Evolutionary conservation across 2,113 vertebrate genomes (phyloP), one percentile per base, ranked within the genome.

Genomic region (Erpornis zantholeuca): DNA sequence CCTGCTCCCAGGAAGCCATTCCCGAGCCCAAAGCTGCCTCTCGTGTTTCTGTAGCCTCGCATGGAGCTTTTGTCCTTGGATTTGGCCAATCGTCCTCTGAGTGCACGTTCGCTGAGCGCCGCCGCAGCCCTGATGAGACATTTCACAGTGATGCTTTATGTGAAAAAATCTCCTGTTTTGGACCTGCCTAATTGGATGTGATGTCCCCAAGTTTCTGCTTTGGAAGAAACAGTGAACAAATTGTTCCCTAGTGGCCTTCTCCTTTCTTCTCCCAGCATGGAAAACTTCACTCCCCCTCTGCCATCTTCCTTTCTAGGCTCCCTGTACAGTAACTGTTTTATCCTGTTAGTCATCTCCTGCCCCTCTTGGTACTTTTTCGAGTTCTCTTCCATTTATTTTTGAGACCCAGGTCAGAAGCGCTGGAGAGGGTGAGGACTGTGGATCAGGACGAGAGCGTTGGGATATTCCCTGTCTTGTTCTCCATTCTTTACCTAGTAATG

Each of bases 61-160:
- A 0, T 3, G 20, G 59, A 69, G 87, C 77, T 50, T 53, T 80
- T 28, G 17, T 68, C 90, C 90, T 83, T 80, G 80, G 21, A 2
- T 38, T 59, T 76, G 33, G 50, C 68, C 29, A 5, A 3, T n/a
- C 0, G 7, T 54, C 70, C 23, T 27, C 18, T 11, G 61, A 9
- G 42, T 0, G 28, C 1, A 2, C 11, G 50, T 49, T 17, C 3
- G 5, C 82, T 15, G 4, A 3, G 83, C 5, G 2, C 17, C 2
- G 1, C 82, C 0, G 1, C 35, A 2, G 31, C 75, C 64, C 89
- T 7, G 33, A 15, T 25, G 6, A 68, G 79, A 52, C 21, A 1
- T 36, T 44, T 35, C 25, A 24, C 64, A 52, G 57, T 7, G 3
- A 4, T 44, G 72, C 29, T 77, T 57, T 40, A 9, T 33, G 5